Percentiles rank a stretch among this genome's conserved stretches.
phyloP scores from a whole-genome alignment of 1,140 invertebrate genomes.

The Pogonognathellus flavescens region DNA sequence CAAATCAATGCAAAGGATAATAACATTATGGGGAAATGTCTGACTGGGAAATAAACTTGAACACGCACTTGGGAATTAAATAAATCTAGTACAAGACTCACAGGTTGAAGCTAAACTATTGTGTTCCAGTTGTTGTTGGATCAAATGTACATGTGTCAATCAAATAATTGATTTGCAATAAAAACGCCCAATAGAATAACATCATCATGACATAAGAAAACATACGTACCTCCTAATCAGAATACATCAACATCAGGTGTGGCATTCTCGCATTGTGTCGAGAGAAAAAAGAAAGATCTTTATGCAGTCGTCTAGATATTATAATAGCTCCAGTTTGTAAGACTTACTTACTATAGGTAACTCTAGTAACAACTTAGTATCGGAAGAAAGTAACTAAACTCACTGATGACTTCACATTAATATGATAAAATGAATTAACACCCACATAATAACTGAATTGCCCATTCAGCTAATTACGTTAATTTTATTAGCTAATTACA shows the following conservation, averaged over 20 bases:
- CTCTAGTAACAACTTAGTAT: neutral
- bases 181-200: constrained; percentile 63
- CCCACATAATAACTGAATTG: too few relatives aligned
- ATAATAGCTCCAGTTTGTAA: neutral
- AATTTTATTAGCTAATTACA: too few relatives aligned
- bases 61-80: neutral
- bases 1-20: too few relatives aligned
- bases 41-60: neutral
- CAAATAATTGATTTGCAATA: constrained; percentile 57
- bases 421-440: too few relatives aligned
- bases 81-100: constrained; percentile 4
- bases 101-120: constrained; percentile 19
- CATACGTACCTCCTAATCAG: constrained; percentile 18
- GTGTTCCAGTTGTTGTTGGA: constrained; percentile 51
- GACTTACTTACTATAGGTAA: neutral
- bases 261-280: constrained; percentile 51
- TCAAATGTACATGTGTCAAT: constrained; percentile 63
- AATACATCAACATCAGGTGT: constrained; percentile 55
- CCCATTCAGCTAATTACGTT: too few relatives aligned
- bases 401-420: too few relatives aligned
- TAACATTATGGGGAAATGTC: too few relatives aligned
- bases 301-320: constrained; percentile 24
- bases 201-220: constrained; percentile 14
- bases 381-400: neutral
- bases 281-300: neutral